phyloP scores from a whole-genome alignment of 2,888 invertebrate genomes.

The Mesorhabditis belari region DNA sequence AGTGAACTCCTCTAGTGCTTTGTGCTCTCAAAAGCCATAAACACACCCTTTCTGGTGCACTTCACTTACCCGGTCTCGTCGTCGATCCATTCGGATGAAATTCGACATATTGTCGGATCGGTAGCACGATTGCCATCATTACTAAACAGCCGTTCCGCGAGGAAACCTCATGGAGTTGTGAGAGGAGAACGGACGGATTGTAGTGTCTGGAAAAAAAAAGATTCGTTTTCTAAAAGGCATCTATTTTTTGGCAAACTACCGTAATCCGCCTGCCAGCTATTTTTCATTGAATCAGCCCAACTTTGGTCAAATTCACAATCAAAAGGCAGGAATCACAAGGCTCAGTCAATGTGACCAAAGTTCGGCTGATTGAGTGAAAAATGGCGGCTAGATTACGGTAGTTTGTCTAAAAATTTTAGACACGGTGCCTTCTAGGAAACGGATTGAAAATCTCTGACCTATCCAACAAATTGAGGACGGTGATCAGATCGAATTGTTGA shows the following conservation, averaged over 20 bases:
- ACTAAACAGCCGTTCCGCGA: slow-evolving; percentile 59
- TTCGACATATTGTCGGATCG: slow-evolving; percentile 90
- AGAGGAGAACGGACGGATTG: slow-evolving; percentile 71
- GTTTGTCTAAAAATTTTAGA: no score
- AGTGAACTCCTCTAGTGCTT: background rate
- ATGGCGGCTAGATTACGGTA: no score
- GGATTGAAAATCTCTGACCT: no score
- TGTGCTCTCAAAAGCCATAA: background rate
- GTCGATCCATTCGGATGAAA: slow-evolving; percentile 45
- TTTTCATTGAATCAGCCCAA: no score
- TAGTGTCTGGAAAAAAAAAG: slow-evolving; percentile 63
- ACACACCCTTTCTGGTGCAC: background rate
- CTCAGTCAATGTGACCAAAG: no score
- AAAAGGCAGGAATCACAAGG: no score
- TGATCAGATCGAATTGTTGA: slow-evolving; percentile 65
- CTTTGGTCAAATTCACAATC: no score
- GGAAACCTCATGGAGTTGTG: slow-evolving; percentile 68
- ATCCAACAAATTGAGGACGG: slow-evolving; percentile 86
- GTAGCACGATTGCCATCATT: slow-evolving; percentile 81
- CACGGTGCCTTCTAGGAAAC: no score
- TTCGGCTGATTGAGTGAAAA: no score
- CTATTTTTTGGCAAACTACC: no score
- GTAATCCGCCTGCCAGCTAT: no score
- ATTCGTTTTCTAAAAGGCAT: no score
- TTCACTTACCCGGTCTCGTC: slow-evolving; percentile 20